Evolutionary conservation across 2,113 vertebrate species (phyloP).

Genomic region (Fulmarus glacialis): DNA sequence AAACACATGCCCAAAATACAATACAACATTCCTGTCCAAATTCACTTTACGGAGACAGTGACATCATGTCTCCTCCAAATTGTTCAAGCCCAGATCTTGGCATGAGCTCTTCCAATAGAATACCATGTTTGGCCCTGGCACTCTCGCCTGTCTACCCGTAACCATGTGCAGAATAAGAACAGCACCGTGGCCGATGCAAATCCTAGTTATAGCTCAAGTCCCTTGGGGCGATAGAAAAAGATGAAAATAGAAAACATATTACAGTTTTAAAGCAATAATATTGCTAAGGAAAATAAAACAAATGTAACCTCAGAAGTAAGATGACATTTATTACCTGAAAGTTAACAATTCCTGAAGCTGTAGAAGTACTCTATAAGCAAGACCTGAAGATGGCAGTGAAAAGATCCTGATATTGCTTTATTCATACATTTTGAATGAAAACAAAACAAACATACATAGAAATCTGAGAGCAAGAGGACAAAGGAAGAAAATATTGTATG

Average conservation of each 20-base stretch:
- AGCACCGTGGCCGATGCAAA: slow-evolving; percentile 64
- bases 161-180: slow-evolving; percentile 63
- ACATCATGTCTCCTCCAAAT: slow-evolving; percentile 79
- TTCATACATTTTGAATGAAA: slow-evolving; percentile 68
- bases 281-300: slow-evolving; percentile 47
- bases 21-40: slow-evolving; percentile 31
- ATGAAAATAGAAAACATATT: slow-evolving; percentile 60
- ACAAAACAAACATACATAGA: slow-evolving; percentile 42
- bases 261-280: slow-evolving; percentile 60
- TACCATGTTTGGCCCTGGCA: slow-evolving; percentile 72
- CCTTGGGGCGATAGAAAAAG: slow-evolving; percentile 53
- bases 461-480: background rate
- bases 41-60: slow-evolving; percentile 68
- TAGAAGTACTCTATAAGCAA: slow-evolving; percentile 55
- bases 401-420: slow-evolving; percentile 59
- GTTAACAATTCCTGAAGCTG: slow-evolving; percentile 59
- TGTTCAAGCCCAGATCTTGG: slow-evolving; percentile 70
- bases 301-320: slow-evolving; percentile 23
- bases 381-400: slow-evolving; percentile 54
- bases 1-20: slow-evolving; percentile 54
- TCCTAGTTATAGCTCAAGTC: slow-evolving; percentile 23
- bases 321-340: slow-evolving; percentile 47
- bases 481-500: background rate
- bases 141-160: slow-evolving; percentile 29
- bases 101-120: slow-evolving; percentile 42